Conservation (phyloP, 1,140 invertebrate species). For the Paracyclopina nana region DNA sequence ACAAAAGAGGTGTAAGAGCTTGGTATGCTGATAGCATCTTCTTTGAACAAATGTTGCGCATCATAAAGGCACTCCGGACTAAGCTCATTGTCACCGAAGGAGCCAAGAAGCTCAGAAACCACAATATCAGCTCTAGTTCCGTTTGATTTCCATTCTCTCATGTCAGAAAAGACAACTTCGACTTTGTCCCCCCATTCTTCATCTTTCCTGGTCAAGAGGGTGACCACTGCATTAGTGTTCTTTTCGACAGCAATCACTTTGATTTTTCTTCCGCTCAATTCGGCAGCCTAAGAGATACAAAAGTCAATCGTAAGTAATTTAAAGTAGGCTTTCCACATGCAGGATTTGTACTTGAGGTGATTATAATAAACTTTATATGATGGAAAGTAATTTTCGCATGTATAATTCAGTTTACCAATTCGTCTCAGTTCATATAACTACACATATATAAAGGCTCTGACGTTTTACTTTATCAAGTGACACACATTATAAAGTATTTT, state of each 20-base stretch:
- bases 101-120: constrained; percentile 87
- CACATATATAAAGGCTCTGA: no score
- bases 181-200: constrained; percentile 53
- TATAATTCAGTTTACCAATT: no score
- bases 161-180: constrained; percentile 66
- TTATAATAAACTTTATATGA: no score
- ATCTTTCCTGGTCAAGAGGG: constrained; percentile 52
- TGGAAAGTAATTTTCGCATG: no score
- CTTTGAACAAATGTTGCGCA: constrained; percentile 65
- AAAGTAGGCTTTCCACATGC: no score
- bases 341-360: no score
- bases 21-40: constrained; percentile 80
- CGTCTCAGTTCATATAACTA: no score
- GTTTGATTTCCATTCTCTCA: constrained; percentile 56
- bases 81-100: constrained; percentile 96
- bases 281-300: constrained; percentile 55
- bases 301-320: no score
- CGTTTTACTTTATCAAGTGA: no score
- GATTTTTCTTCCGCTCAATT: constrained; percentile 38
- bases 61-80: constrained; percentile 96
- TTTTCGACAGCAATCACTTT: constrained; percentile 91
- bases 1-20: constrained; percentile 72
- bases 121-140: constrained; percentile 76
- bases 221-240: constrained; percentile 87
- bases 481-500: no score